Evolutionary conservation across 1,140 invertebrate genomes (phyloP), one percentile per base, ranked within the genome.

Genomic region (Lethocerus indicus): DNA sequence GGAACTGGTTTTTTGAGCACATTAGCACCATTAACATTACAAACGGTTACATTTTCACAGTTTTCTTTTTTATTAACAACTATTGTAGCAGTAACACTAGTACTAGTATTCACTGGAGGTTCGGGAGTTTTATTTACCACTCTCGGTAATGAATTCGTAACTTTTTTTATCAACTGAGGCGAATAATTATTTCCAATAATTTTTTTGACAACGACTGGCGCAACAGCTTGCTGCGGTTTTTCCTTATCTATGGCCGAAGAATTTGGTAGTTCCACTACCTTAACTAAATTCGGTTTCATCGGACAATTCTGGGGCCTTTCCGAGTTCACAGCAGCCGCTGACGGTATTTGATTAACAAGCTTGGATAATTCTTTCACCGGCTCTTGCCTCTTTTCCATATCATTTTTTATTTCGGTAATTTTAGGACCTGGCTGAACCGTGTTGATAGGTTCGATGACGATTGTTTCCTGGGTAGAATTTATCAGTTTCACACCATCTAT

Each of bases 171-270:
- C n/a, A n/a, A n/a, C n/a, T n/a, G n/a, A n/a, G n/a, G n/a, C n/a
- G n/a, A n/a, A n/a, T n/a, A n/a, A n/a, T n/a, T n/a, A n/a, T n/a
- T n/a, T 16, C 28, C 25, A 21, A 16, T 3, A n/a, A 53, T 35
- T 42, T 49, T 53, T 37, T 47, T 49, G 20, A 53, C 37, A 7
- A 52, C 51, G 23, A 53, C 52, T 1, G 52, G 52, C 9, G 52
- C 52, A 3, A 53, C 52, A 18, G 52, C 52, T 42, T 53, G 52
- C 28, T 49, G 52, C 3, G 52, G 52, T 39, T 53, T 53, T 28
- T 53, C 52, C 35, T 49, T 53, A 14, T 48, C n/a, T 12, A 49
- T 28, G 6, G 42, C 29, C 20, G 52, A 48, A 16, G 40, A 44
- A n/a, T 27, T 23, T 13, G 52, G 52, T 5, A 53, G 42, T 49